phyloP scores from a whole-genome alignment of 2,113 vertebrate genomes.

The Scalopus aquaticus region DNA sequence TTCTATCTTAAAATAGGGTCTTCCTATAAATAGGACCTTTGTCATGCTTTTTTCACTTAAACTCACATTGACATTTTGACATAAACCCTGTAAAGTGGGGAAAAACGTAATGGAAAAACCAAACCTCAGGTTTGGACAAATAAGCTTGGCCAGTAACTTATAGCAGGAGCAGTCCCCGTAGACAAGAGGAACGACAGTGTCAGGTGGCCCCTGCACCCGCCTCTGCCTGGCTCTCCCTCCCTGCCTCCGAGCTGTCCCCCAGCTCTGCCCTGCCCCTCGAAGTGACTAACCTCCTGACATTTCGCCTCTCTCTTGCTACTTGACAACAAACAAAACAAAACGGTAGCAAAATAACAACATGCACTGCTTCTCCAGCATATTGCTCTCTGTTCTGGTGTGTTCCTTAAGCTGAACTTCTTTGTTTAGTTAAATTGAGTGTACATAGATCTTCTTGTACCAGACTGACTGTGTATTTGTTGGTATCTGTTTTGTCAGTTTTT shows the following conservation, averaged over 20 bases:
- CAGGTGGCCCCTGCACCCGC: background rate
- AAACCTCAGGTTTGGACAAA: background rate
- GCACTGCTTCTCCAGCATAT: fast-evolving
- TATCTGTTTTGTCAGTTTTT: background rate
- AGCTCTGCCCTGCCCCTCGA: background rate
- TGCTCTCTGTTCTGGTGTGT: background rate
- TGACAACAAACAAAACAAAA: background rate
- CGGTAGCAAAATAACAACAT: background rate
- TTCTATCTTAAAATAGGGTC: background rate
- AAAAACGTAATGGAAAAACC: background rate
- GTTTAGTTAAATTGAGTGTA: background rate
- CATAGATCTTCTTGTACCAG: background rate
- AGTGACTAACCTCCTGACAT: background rate
- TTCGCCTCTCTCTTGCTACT: background rate
- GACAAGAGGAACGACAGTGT: background rate
- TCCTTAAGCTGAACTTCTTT: background rate
- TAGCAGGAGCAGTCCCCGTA: background rate
- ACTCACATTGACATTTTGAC: background rate
- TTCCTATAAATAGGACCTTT: background rate
- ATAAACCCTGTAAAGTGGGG: background rate
- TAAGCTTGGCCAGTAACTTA: background rate
- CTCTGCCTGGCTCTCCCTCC: background rate
- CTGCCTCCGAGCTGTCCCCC: background rate
- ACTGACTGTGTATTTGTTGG: background rate
- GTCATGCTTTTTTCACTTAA: background rate